phyloP scores from a whole-genome alignment of 2,797 vertebrate species.

The Sebastes taczanowskii region DNA sequence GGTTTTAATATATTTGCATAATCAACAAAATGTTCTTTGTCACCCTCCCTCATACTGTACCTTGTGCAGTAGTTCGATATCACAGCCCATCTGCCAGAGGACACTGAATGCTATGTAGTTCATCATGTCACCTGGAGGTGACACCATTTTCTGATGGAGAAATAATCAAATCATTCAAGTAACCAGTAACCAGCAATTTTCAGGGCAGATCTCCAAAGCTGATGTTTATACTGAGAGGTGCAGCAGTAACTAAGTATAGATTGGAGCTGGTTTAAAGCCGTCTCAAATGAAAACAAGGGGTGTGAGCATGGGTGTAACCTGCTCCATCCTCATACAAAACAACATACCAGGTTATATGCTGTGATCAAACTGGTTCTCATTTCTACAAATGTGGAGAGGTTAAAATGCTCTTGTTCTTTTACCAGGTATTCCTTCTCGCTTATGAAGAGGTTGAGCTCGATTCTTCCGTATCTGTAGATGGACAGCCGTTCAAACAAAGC shows the following conservation, averaged over 20 bases:
- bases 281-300: not conserved
- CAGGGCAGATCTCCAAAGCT: not conserved
- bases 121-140: conserved; percentile 73
- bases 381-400: not conserved
- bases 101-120: conserved; percentile 86
- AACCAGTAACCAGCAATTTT: not conserved
- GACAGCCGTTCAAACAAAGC: conserved; percentile 86
- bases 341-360: not conserved
- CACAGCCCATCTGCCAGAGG: conserved; percentile 90
- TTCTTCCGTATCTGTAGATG: conserved; percentile 89
- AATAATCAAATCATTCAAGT: not conserved
- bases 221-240: not conserved
- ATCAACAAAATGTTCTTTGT: not conserved
- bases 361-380: not conserved
- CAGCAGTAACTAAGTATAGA: not conserved
- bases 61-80: conserved; percentile 90
- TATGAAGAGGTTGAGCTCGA: conserved; percentile 92
- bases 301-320: not conserved
- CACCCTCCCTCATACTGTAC: conserved; percentile 64
- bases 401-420: conserved; percentile 35
- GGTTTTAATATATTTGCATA: not conserved
- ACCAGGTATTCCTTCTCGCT: conserved; percentile 90
- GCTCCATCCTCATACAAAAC: not conserved
- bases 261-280: not conserved
- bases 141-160: conserved; percentile 83